Conservation (phyloP, 2,888 invertebrate genomes). For the Amphipoea oculea region DNA sequence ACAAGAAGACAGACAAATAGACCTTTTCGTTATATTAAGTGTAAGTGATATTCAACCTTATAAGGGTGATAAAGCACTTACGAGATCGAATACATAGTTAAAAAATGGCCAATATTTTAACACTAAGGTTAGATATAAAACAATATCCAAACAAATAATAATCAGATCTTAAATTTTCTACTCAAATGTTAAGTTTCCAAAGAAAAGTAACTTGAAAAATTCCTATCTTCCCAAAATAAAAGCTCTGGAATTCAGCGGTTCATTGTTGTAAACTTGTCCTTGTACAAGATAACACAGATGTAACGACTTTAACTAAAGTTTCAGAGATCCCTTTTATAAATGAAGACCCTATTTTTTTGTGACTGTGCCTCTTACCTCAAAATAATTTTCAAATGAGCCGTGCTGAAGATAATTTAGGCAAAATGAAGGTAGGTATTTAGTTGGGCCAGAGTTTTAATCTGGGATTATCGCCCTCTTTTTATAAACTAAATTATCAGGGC, state of each 20-base stretch:
- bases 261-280: slow-evolving; percentile 35
- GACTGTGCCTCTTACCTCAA: slow-evolving; percentile 15
- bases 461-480: not conserved
- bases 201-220: too few relatives aligned
- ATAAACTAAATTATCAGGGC: not conserved
- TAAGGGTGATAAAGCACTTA: too few relatives aligned
- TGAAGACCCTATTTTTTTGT: slow-evolving; percentile 9
- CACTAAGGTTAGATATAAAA: not conserved
- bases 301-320: slow-evolving; percentile 25
- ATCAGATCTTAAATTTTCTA: not conserved
- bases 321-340: not conserved
- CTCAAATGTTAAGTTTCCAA: not conserved
- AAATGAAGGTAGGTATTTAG: not conserved
- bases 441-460: not conserved
- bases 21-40: too few relatives aligned
- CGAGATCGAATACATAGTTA: not conserved
- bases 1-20: too few relatives aligned
- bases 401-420: slow-evolving; percentile 3
- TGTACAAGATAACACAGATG: slow-evolving; percentile 41
- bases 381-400: slow-evolving; percentile 19
- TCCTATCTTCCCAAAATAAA: not conserved
- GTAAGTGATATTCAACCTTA: too few relatives aligned
- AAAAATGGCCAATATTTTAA: not conserved
- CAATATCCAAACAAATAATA: not conserved
- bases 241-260: not conserved